These are phyloP conservation scores for Sarcophaga subvicina DNA, from an alignment of 2,888 invertebrate genomes.

Conservation along the genomic window DNA sequence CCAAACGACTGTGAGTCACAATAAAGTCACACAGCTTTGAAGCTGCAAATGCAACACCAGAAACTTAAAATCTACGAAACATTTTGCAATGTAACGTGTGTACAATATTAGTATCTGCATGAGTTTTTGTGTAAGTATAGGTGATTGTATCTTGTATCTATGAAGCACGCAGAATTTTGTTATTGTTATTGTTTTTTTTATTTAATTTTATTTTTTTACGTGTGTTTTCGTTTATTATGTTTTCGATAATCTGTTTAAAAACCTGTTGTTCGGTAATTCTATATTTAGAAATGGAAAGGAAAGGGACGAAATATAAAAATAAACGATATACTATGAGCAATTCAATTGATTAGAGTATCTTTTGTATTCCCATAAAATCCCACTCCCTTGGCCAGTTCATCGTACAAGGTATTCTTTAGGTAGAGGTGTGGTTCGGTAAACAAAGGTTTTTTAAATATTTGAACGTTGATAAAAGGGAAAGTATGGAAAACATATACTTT, in stretches of 20 bases:
- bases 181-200: neutral
- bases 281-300: constrained; percentile 54
- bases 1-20: constrained; percentile 55
- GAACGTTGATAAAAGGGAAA: neutral
- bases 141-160: constrained; percentile 42
- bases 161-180: constrained; percentile 34
- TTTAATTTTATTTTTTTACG: constrained; percentile 5
- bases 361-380: constrained; percentile 26
- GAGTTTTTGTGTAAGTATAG: neutral
- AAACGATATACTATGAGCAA: neutral
- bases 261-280: constrained; percentile 53
- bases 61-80: constrained; percentile 18
- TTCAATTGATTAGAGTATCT: neutral
- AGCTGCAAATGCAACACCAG: neutral
- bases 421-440: constrained; percentile 13
- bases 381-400: constrained; percentile 24
- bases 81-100: constrained; percentile 29
- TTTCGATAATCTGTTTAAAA: constrained; percentile 27
- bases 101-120: no score
- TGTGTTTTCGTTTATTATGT: constrained; percentile 34
- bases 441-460: constrained; percentile 21
- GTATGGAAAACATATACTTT: neutral
- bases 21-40: no score
- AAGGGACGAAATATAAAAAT: constrained; percentile 22
- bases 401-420: neutral